Evolutionary conservation across 2,888 invertebrate genomes (phyloP).

Genomic region (Xylocampa areola): DNA sequence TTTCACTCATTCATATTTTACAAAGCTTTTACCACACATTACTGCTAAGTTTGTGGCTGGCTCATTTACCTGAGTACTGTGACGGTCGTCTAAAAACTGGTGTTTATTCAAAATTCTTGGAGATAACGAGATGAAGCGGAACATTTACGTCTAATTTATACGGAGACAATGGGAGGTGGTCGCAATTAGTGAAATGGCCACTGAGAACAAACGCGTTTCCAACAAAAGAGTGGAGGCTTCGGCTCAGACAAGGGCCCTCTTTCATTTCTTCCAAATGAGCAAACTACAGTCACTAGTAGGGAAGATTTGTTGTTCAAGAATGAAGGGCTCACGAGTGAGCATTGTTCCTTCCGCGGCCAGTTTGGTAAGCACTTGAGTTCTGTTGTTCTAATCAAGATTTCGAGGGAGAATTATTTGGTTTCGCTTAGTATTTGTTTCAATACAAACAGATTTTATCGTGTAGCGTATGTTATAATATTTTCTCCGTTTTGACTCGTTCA

Average conservation of each 20-base stretch:
- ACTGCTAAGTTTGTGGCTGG: conserved; percentile 46
- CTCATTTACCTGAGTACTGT: conserved; percentile 52
- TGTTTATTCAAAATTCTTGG: conserved; percentile 70
- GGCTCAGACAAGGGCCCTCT: conserved; percentile 79
- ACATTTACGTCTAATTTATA: conserved; percentile 84
- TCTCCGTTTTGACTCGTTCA: conserved; percentile 35
- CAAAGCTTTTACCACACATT: conserved; percentile 45
- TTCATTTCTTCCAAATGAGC: conserved; percentile 90
- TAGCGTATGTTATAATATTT: conserved; percentile 40
- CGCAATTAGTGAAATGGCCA: conserved; percentile 89
- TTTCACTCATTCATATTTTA: conserved; percentile 45
- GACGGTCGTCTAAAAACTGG: conserved; percentile 53
- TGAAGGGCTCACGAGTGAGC: conserved; percentile 82
- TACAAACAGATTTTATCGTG: conserved; percentile 54
- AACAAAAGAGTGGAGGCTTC: conserved; percentile 83
- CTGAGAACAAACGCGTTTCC: conserved; percentile 85
- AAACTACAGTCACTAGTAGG: conserved; percentile 84
- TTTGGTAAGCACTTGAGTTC: conserved; percentile 85
- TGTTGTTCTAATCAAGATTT: conserved; percentile 85
- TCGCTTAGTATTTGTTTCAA: conserved; percentile 62
- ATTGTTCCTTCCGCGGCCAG: conserved; percentile 81
- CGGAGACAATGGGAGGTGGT: conserved; percentile 84
- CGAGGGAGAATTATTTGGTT: conserved; percentile 65
- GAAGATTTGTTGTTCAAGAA: conserved; percentile 85
- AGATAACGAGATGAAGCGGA: conserved; percentile 74